These are phyloP conservation scores for Papilio dardanus DNA, from an alignment of 1,140 invertebrate species.

Conservation along the genomic window DNA sequence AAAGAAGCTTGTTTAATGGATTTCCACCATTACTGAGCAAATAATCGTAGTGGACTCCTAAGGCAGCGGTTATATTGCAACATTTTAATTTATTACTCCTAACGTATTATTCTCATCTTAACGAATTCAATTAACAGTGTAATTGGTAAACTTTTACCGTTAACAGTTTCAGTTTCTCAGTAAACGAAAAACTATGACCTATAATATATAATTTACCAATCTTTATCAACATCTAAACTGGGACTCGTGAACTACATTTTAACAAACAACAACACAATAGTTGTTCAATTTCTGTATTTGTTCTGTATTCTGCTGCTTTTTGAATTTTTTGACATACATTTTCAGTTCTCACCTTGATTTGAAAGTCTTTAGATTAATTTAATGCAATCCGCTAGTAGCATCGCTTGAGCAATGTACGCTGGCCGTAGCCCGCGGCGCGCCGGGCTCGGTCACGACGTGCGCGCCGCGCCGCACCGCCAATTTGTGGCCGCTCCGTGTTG, in stretches of 20 bases:
- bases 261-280: no score
- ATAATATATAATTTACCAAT: no score
- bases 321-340: no score
- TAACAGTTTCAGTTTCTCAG: no score
- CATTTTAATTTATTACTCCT: conserved; percentile 34
- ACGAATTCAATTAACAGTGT: no score
- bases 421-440: conserved; percentile 58
- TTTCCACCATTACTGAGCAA: conserved; percentile 80
- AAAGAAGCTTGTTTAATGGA: conserved; percentile 81
- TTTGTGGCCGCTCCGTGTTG: conserved; percentile 79
- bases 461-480: conserved; percentile 70
- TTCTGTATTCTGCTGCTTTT: no score
- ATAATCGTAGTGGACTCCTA: conserved; percentile 75
- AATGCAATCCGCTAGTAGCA: conserved; percentile 51
- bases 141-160: no score
- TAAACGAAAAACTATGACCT: no score
- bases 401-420: conserved; percentile 17
- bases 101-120: not conserved
- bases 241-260: no score
- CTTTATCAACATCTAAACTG: no score
- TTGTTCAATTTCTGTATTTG: no score
- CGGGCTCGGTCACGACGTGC: conserved; percentile 70
- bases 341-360: no score
- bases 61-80: conserved; percentile 45
- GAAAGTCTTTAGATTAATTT: not conserved